Base-by-base conservation (phyloP, 2,888 invertebrate genomes). In the Hetaerina titia region DNA sequence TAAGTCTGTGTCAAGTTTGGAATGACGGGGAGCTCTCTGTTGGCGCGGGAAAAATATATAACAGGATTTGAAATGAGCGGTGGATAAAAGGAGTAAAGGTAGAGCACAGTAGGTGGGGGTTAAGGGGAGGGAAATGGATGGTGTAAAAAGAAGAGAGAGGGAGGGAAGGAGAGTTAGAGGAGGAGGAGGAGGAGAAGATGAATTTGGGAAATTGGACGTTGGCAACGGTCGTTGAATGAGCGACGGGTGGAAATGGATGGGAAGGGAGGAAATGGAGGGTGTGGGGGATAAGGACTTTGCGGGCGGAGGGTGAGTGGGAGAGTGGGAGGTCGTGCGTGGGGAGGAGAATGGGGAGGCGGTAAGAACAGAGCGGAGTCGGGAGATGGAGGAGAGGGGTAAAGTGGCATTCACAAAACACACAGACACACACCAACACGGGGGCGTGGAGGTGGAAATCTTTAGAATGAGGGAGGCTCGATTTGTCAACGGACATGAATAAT, bases 401-500 rank as follows among this genome's bases (percentile, higher is more conserved):
- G 31, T 31, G 81, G 81, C 81, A 81, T 81, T 81, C 81, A 81
- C 81, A 31, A 81, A 81, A 81, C 81, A 31, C 81, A 74, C 74
- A 31, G 25, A 69, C 22, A 60, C 60, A 22, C 19, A 8, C 19
- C 22, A n/a, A 22, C 19, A 8, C 19, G 4, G 69, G 22, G 69
- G 81, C 81, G 9, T 15, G 15, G 13, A 25, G 81, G 81, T 13
- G 25, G 81, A 81, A 81, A 81, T 81, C 81, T 81, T 81, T 31
- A 81, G 81, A 81, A 81, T 81, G 81, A 8, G 15, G 81, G 81
- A 31, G 81, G 81, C 25, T 81, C 81, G 81, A 81, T 81, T 81
- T 81, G 81, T 81, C 81, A 81, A 81, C 81, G 81, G 31, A 81
- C 31, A 81, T 81, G 81, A 81, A 81, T 81, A 81, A 81, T 81